These are phyloP conservation scores for Phyllostomus discolor DNA, from an alignment of 2,113 vertebrate genomes.

Conservation along the genomic window DNA sequence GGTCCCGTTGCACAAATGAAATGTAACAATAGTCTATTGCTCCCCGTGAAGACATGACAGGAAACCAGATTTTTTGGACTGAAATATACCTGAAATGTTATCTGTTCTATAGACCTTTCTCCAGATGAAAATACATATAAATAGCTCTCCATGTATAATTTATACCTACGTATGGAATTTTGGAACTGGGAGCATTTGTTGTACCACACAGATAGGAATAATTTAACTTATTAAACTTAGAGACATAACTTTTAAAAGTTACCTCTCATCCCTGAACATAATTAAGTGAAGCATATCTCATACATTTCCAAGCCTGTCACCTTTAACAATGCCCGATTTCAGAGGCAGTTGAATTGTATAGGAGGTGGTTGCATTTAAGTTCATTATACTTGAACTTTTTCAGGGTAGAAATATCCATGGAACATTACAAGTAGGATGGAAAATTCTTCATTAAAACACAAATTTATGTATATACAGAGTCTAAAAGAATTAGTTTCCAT, in stretches of 20 bases:
- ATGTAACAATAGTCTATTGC: background rate
- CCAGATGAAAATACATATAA: background rate
- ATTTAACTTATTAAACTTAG: constrained; percentile 28
- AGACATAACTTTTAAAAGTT: constrained; percentile 12
- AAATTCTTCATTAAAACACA: background rate
- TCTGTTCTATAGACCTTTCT: background rate
- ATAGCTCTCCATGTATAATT: background rate
- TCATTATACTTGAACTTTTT: background rate
- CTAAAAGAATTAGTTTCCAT: background rate
- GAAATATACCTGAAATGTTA: background rate
- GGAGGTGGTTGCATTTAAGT: background rate
- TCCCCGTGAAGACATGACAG: background rate
- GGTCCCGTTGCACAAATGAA: background rate
- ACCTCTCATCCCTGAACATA: background rate
- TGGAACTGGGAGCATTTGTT: background rate
- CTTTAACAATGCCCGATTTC: constrained; percentile 10
- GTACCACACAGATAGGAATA: background rate
- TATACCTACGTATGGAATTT: background rate
- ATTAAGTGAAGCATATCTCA: background rate
- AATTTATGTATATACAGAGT: background rate
- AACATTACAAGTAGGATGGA: constrained; percentile 33
- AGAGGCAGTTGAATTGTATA: background rate
- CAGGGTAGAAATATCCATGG: background rate
- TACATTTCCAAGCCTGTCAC: background rate
- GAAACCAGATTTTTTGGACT: background rate